These are phyloP conservation scores for Tetrax tetrax DNA, from an alignment of 2,113 vertebrate genomes.

Conservation along the genomic window DNA sequence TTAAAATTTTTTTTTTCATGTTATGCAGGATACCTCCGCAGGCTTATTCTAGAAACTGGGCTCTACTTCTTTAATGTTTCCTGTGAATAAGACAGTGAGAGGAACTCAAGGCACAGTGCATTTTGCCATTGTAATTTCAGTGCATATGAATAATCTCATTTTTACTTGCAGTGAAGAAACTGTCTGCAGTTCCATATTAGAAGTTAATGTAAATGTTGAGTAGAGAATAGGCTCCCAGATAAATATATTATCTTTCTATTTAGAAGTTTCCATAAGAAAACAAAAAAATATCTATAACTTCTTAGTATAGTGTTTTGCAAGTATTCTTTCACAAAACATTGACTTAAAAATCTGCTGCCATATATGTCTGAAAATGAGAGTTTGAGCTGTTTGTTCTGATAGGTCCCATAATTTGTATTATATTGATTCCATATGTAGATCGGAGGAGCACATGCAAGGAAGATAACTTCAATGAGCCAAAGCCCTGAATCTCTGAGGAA, in stretches of 20 bases:
- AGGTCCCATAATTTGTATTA: not conserved
- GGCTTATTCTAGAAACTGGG: not conserved
- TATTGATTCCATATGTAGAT: not conserved
- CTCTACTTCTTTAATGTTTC: not conserved
- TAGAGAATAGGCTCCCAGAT: not conserved
- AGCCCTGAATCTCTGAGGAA: not conserved
- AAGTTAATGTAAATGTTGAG: not conserved
- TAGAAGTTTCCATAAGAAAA: not conserved
- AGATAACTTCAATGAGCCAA: not conserved
- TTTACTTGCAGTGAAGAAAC: not conserved
- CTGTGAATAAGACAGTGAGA: not conserved
- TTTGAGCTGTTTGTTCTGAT: conserved; percentile 16
- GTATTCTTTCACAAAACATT: not conserved
- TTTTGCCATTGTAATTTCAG: not conserved
- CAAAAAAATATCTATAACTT: not conserved
- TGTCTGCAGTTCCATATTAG: not conserved
- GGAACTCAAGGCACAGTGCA: not conserved
- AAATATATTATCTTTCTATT: not conserved
- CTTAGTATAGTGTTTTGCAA: not conserved
- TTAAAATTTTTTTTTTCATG: not conserved
- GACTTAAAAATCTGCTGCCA: not conserved
- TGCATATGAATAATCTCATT: not conserved
- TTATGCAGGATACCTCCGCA: not conserved
- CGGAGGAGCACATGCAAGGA: not conserved
- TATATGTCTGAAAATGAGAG: not conserved